Base-by-base conservation (phyloP, 1,140 invertebrate species). In the Andricus grossulariae region DNA sequence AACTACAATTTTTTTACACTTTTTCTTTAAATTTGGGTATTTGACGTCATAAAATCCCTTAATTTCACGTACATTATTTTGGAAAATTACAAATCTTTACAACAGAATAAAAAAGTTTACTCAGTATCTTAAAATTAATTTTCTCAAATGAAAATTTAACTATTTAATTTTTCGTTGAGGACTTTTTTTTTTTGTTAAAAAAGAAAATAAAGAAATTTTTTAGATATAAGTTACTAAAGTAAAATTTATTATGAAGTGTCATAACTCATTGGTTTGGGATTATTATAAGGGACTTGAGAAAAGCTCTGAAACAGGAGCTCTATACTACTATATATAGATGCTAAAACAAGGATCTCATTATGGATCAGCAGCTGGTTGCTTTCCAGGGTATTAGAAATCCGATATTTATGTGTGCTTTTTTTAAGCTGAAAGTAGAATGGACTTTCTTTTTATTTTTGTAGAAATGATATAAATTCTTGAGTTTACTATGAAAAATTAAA, bases 291-390 rank as follows among this genome's bases (percentile, higher is more conserved):
- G 51, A 71, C 72, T 57, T 60, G 32, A 18, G 70, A 71, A 80
- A 66, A 21, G 15, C 49, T 18, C 45, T 12, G 19, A 15, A 60
- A 66, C 11, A 8, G 19, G 19, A 45, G 21, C 70, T 57, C 25
- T 76, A 32, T 45, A 11, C 10, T 10, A 11, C 39, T 45, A 45
- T 8, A 45, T 11, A 45, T 72, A 57, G 66, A 60, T 10, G 12
- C 51, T 73, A 66, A 80, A 85, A 79, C 87, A 88, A 88, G 80
- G 85, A 87, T 74, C 86, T 87, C 84, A 85, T 88, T 88, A 88
- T 82, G 80, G 83, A 81, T 86, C 73, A 83, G 74, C 85, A 76
- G 83, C 80, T 81, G 80, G 74, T 77, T 77, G 75, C 77, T 72
- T 11, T 50, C 57, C 72, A 66, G 45, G 80, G 75, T 86, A 87